Base-by-base conservation (phyloP, 1,140 invertebrate species). In the Lanistes nyassanus region DNA sequence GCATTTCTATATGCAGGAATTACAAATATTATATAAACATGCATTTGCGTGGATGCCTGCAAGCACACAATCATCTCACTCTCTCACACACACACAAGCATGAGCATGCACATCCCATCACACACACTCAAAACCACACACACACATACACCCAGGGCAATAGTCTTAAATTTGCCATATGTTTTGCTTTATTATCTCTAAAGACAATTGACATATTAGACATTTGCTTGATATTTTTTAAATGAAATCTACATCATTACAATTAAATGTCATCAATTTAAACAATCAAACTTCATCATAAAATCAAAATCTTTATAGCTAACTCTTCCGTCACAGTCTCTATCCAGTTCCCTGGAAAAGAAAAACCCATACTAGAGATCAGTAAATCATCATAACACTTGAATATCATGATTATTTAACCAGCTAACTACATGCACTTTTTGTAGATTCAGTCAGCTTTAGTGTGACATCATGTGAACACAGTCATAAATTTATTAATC, bases 271-370 rank as follows among this genome's bases (percentile, higher is more conserved):
- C 0, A 36, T 78, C 75, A 81, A 13, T 21, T 74, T 5, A 75
- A 47, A 42, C 65, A 70, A 31, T 78, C 74, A 64, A 88, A 88
- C 74, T 89, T 88, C 88, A 89, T 89, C 79, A 88, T 83, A 42
- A 88, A 86, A 34, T 89, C 87, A 86, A 89, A 89, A 77, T 89
- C 88, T 78, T 85, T 88, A 76, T 86, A 89, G 79, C 88, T 89
- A 6, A 89, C 79, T 76, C 88, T 74, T 5, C 88, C 87, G 83
- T 89, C 88, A 34, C 85, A 84, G 84, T 89, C 88, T 29, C 84
- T 68, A 71, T 89, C 88, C 42, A 88, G 72, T 76, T 89, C 87
- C 68, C 88, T 89, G 78, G 31, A 83, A 80, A 37, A 69, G 56
- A 75, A 79, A 66, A 76, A 70, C 58, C 68, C 66, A 36, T 37